A percentile compares a stretch with the other conserved stretches of the same genome.
These are phyloP conservation scores for Archips xylosteana DNA, from an alignment of 2,888 invertebrate species.

Conservation along the genomic window DNA sequence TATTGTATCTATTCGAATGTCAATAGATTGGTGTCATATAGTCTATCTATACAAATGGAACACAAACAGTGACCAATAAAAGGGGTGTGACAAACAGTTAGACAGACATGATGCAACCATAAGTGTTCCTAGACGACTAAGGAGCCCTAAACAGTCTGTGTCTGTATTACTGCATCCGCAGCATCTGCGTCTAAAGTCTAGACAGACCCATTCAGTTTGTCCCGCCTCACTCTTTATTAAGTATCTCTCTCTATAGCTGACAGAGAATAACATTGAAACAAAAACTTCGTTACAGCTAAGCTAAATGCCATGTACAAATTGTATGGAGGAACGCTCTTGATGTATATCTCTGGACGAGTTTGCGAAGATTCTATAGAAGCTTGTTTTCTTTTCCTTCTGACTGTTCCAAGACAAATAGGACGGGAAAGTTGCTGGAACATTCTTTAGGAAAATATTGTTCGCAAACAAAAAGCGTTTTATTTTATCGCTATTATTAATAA, in stretches of 20 bases:
- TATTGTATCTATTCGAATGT: too few species aligned
- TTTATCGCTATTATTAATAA: neutral
- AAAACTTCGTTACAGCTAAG: conserved; percentile 9
- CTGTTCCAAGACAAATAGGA: neutral
- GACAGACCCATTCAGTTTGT: conserved; percentile 22
- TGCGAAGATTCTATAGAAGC: neutral
- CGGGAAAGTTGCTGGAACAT: neutral
- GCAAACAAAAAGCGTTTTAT: neutral
- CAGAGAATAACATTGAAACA: conserved; percentile 11
- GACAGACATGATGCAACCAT: too few species aligned
- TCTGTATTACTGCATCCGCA: neutral
- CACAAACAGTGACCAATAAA: too few species aligned
- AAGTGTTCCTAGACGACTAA: too few species aligned
- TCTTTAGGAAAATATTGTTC: neutral
- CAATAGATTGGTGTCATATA: too few species aligned
- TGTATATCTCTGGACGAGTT: neutral
- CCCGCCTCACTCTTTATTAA: conserved; percentile 5
- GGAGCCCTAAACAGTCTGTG: neutral
- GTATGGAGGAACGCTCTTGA: neutral
- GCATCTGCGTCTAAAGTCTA: conserved; percentile 10
- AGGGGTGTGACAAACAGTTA: too few species aligned
- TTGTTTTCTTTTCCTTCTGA: neutral
- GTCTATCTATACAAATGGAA: too few species aligned
- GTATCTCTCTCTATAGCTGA: neutral
- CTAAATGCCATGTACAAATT: neutral